Evolutionary conservation across 2,113 vertebrate genomes (phyloP).

Genomic region (Phalacrocorax brasilianus): DNA sequence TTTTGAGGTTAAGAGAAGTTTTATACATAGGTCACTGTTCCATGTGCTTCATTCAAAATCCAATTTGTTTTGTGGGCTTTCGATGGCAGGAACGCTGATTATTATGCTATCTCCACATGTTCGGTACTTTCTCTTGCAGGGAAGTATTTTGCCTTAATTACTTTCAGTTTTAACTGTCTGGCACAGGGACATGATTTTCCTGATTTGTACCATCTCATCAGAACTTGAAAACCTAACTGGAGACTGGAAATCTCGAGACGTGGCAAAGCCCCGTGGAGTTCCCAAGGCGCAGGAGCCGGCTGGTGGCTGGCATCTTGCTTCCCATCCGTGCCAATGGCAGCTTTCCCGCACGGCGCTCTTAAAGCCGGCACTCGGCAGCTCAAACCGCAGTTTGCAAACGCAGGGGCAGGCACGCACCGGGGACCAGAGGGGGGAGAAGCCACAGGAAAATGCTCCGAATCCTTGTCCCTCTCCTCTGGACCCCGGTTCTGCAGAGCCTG

Average conservation of each 20-base stretch:
- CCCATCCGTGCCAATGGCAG: rapidly evolving
- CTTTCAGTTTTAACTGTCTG: not conserved
- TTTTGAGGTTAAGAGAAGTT: not conserved
- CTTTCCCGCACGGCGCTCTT: rapidly evolving
- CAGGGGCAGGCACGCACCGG: not conserved
- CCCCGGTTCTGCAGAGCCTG: not conserved
- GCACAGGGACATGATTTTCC: not conserved
- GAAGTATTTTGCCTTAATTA: not conserved
- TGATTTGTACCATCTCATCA: not conserved
- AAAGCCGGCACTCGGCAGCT: not conserved
- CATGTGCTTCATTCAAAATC: not conserved
- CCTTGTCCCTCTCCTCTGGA: not conserved
- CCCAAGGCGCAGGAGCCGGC: rapidly evolving
- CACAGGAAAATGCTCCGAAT: not conserved
- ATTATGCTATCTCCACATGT: not conserved
- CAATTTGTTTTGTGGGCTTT: not conserved
- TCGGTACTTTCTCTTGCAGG: not conserved
- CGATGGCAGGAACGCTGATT: not conserved
- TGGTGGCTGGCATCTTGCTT: rapidly evolving
- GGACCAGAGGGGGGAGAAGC: not conserved
- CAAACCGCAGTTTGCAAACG: not conserved
- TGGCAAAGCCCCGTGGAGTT: rapidly evolving
- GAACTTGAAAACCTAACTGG: not conserved
- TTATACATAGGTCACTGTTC: not conserved
- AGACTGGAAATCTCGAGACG: rapidly evolving